Conservation (phyloP, 1,140 invertebrate species). For the Stegodyphus dumicola region DNA sequence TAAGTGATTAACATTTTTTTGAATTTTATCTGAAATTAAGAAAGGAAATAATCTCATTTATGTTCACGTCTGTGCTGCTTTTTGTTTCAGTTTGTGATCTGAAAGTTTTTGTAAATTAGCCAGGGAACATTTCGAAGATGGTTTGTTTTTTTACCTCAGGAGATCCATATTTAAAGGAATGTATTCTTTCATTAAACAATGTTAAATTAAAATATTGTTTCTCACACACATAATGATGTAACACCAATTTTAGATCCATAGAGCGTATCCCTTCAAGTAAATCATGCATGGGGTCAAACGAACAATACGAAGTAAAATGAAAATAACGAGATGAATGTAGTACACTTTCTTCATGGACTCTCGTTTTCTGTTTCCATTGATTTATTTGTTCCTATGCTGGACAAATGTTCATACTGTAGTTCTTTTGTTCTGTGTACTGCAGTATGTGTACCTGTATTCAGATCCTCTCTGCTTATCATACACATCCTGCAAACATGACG, state of each 20-base stretch:
- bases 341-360: not conserved
- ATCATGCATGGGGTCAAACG: constrained; percentile 18
- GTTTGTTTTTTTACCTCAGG: constrained; percentile 11
- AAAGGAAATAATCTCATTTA: constrained; percentile 3
- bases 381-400: not conserved
- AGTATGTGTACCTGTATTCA: not conserved
- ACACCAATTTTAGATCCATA: constrained; percentile 13
- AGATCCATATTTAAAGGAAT: constrained; percentile 25
- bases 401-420: not conserved
- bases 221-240: constrained; percentile 9
- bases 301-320: constrained; percentile 9
- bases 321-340: constrained; percentile 7
- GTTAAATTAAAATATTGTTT: not conserved
- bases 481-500: constrained; percentile 11
- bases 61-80: constrained; percentile 1
- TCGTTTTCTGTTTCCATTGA: not conserved
- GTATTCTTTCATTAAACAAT: not conserved
- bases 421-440: not conserved
- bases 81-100: constrained; percentile 19
- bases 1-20: not conserved
- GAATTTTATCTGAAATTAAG: not conserved
- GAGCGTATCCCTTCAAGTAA: constrained; percentile 9
- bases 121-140: constrained; percentile 8
- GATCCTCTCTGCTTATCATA: not conserved
- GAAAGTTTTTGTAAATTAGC: not conserved